Evolutionary conservation across 2,888 invertebrate genomes (phyloP).

Genomic region (Dasypogon diadema): DNA sequence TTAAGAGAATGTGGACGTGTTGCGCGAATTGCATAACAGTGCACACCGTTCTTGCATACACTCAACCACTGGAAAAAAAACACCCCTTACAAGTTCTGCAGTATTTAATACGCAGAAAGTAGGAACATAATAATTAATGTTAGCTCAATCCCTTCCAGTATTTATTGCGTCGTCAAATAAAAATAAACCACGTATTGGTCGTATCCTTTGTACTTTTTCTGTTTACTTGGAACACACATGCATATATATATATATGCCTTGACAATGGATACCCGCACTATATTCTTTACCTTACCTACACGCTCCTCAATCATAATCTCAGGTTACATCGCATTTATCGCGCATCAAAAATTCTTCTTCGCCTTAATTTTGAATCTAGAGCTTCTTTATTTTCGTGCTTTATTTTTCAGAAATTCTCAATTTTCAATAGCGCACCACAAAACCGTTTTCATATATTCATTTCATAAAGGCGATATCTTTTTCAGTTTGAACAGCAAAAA

Average conservation of each 20-base stretch:
- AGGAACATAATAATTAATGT: no score
- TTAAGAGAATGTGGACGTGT: no score
- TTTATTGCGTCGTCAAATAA: no score
- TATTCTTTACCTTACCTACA: not conserved
- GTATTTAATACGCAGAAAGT: no score
- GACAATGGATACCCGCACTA: not conserved
- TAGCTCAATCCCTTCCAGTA: no score
- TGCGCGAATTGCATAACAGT: no score
- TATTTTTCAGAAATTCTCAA: not conserved
- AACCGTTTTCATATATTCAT: not conserved
- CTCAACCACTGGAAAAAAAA: no score
- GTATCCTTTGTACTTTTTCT: no score
- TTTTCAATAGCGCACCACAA: not conserved
- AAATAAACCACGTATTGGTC: no score
- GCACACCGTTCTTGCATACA: no score
- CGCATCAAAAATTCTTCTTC: constrained; percentile 7
- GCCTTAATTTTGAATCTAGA: not conserved
- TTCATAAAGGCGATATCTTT: not conserved
- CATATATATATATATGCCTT: not conserved
- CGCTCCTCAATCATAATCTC: constrained; percentile 12
- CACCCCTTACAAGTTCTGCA: no score
- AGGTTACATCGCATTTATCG: constrained; percentile 24
- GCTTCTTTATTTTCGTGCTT: not conserved
- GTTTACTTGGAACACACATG: no score
- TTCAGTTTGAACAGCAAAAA: not conserved